Conservation (phyloP, 2,797 vertebrate species). For the Sebastes goodei region DNA sequence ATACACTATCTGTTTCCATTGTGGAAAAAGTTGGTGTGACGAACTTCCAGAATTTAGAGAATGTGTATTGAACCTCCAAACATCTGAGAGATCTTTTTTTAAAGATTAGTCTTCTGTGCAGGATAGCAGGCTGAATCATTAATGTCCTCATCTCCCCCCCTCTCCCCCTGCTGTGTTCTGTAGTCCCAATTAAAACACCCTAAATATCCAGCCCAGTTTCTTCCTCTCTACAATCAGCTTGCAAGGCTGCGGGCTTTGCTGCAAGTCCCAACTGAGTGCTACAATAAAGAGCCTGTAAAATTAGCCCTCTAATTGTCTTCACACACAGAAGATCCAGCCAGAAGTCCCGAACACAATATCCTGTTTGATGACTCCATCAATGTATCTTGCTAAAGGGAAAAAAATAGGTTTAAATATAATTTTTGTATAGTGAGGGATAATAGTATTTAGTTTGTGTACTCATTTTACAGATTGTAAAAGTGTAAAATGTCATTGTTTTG, state of each 20-base stretch:
- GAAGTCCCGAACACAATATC: not conserved
- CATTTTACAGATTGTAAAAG: not conserved
- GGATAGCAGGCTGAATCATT: constrained; percentile 32
- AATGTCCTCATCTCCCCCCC: not conserved
- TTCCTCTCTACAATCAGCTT: not conserved
- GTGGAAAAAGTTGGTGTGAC: not conserved
- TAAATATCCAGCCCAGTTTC: constrained; percentile 10
- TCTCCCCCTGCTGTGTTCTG: not conserved
- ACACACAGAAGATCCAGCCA: constrained; percentile 6
- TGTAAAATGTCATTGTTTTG: not conserved
- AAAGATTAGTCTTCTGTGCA: constrained; percentile 26
- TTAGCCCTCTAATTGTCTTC: constrained; percentile 10
- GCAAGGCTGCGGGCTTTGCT: constrained; percentile 2
- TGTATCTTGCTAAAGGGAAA: not conserved
- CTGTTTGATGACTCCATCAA: not conserved
- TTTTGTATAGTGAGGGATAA: not conserved
- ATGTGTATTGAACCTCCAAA: constrained; percentile 4
- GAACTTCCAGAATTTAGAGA: not conserved
- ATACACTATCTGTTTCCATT: not conserved
- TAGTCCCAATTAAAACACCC: constrained; percentile 23
- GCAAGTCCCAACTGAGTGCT: constrained; percentile 1
- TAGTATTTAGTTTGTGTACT: not conserved
- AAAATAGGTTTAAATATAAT: not conserved
- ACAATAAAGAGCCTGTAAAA: constrained; percentile 26
- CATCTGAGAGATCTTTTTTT: constrained; percentile 30